A percentile compares a stretch with the other conserved stretches of the same genome.
phyloP scores from a whole-genome alignment of 2,888 invertebrate genomes.

The Hemaris fuciformis region DNA sequence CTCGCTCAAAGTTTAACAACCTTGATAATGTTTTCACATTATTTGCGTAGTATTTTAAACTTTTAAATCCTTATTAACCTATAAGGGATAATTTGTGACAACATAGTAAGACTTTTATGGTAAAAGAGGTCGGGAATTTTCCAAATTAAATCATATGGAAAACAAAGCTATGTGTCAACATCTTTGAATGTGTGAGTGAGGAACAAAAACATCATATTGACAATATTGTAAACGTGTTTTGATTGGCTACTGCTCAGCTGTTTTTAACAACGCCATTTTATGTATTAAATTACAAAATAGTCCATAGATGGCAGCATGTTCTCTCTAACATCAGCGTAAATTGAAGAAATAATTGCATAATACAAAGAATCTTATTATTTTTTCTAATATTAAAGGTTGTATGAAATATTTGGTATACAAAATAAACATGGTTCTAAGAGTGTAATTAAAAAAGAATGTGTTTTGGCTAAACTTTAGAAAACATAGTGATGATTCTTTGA shows the following conservation, averaged over 20 bases:
- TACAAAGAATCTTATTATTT: neutral
- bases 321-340: slow-evolving; percentile 47
- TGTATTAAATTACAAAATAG: slow-evolving; percentile 14
- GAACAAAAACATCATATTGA: slow-evolving; percentile 59
- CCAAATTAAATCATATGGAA: slow-evolving; percentile 64
- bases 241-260: slow-evolving; percentile 75
- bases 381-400: neutral
- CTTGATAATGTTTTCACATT: slow-evolving; percentile 52
- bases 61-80: slow-evolving; percentile 12
- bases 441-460: slow-evolving; percentile 14
- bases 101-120: neutral
- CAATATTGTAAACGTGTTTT: slow-evolving; percentile 38
- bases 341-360: neutral
- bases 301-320: slow-evolving; percentile 57
- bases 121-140: slow-evolving; percentile 20
- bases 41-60: slow-evolving; percentile 26
- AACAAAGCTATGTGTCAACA: slow-evolving; percentile 73
- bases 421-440: neutral
- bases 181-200: slow-evolving; percentile 44
- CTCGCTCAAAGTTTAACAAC: slow-evolving; percentile 59
- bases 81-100: neutral
- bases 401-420: too few relatives aligned
- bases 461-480: slow-evolving; percentile 18
- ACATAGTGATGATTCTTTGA: slow-evolving; percentile 27
- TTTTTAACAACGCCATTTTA: slow-evolving; percentile 60